Evolutionary conservation across 1,140 invertebrate genomes (phyloP), one percentile per base, ranked within the genome.

Genomic region (Andrena cerasifolii): DNA sequence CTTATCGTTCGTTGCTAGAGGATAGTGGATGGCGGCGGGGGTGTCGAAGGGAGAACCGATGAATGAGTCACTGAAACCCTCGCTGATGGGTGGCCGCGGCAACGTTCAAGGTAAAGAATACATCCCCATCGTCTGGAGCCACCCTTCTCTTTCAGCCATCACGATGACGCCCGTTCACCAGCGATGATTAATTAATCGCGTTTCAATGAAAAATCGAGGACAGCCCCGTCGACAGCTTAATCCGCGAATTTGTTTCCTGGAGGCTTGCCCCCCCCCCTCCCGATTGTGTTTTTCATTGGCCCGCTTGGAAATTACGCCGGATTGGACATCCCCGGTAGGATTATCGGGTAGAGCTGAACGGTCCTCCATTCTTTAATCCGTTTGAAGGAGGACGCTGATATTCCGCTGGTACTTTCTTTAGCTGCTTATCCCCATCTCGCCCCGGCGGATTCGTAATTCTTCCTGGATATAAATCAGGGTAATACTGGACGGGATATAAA

Each of bases 141-240:
- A 7, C 26, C 26, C 4, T 28, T 26, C 40, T 54, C 4, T 26
- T 3, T 54, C 12, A 6, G 24, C 58, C 45, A 49, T 14, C 18
- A n/a, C 73, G 74, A 71, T 77, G 75, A 58, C 62, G 62, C 26
- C 74, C 53, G 63, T 78, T 63, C 58, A 78, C 56, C 18, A 8
- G 16, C 16, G 53, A 72, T 79, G 79, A 80, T 80, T 80, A 80
- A 80, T 80, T 78, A 76, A 66, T 62, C 72, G 36, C 14, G 18
- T 21, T 12, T 12, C 1, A 65, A 65, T 58, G 62, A 68, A 43
- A 68, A 76, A 59, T 68, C 18, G 10, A 49, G 2, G 6, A 2
- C 16, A 1, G n/a, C 1, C 7, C 14, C 14, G 31, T n/a, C 21
- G 36, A 31, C 26, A 43, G 18, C 28, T 40, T 77, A 58, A 67